Conservation (phyloP, 1,140 invertebrate genomes). For the Galendromus occidentalis region DNA sequence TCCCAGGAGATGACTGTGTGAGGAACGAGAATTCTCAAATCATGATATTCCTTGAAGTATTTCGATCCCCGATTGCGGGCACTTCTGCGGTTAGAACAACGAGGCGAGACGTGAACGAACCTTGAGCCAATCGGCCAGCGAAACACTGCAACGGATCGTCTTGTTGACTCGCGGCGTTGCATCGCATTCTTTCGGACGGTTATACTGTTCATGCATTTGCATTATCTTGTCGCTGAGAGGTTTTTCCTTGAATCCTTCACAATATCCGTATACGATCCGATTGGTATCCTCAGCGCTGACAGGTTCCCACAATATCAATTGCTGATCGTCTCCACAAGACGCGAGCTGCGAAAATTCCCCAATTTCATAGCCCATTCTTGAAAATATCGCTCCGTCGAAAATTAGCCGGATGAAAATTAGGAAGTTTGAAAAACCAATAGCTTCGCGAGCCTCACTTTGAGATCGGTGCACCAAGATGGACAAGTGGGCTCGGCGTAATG, state of each 20-base stretch:
- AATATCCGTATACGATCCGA: neutral
- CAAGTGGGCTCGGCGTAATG: conserved; percentile 2
- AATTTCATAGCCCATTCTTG: too few relatives aligned
- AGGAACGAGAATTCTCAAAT: neutral
- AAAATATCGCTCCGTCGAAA: too few relatives aligned
- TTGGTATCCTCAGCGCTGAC: neutral
- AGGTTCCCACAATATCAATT: conserved; percentile 2
- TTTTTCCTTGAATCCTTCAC: neutral
- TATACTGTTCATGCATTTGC: neutral
- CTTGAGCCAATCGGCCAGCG: neutral
- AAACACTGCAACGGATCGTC: neutral
- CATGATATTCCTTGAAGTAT: too few relatives aligned
- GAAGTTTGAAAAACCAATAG: too few relatives aligned
- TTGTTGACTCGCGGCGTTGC: neutral
- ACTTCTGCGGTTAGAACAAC: too few relatives aligned
- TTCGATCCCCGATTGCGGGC: too few relatives aligned
- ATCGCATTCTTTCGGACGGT: neutral
- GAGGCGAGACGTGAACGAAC: neutral
- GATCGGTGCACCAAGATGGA: conserved; percentile 2
- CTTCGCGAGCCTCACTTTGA: neutral
- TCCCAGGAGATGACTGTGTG: neutral
- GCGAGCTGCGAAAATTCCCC: neutral
- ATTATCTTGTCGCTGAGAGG: neutral
- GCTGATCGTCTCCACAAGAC: neutral
- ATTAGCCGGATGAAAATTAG: too few relatives aligned